Conservation (phyloP, 2,888 invertebrate species). For the Drosophila multiciliata region DNA sequence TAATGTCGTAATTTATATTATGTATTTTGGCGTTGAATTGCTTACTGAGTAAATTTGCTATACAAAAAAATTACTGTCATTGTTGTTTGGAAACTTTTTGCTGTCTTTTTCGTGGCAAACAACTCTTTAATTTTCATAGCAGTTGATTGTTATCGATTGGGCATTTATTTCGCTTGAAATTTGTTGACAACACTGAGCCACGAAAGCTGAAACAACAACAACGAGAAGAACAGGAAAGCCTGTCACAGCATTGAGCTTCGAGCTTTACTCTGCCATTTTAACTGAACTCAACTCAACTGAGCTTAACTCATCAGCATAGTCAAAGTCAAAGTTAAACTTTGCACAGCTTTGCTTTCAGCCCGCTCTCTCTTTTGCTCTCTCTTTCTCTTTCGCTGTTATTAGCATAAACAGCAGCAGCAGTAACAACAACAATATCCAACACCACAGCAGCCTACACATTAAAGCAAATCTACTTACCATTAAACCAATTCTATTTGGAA, state of each 20-base stretch:
- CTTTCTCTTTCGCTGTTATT: slow-evolving; percentile 18
- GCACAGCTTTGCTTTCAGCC: slow-evolving; percentile 28
- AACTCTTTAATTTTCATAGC: slow-evolving; percentile 1
- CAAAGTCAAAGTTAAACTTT: slow-evolving; percentile 49
- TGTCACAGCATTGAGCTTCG: slow-evolving; percentile 56
- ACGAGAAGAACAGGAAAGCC: slow-evolving; percentile 22
- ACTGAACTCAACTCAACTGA: slow-evolving; percentile 36
- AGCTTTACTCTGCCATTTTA: slow-evolving; percentile 55
- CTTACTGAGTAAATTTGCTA: not conserved
- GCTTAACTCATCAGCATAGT: slow-evolving; percentile 40
- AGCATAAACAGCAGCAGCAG: slow-evolving; percentile 40
- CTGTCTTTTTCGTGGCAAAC: not conserved
- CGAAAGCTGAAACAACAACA: slow-evolving; percentile 3
- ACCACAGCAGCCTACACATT: slow-evolving; percentile 44
- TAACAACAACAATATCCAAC: slow-evolving; percentile 15
- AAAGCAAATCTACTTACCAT: slow-evolving; percentile 73
- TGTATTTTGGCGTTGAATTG: not conserved
- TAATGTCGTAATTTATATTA: too few relatives aligned
- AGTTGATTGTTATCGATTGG: slow-evolving; percentile 1
- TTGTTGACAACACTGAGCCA: slow-evolving; percentile 1
- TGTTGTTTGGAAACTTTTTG: not conserved
- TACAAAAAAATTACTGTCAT: not conserved
- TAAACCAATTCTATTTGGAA: slow-evolving; percentile 70
- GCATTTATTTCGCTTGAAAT: not conserved
- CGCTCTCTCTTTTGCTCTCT: not conserved